These are phyloP conservation scores for Caranx ignobilis DNA, from an alignment of 2,113 vertebrate species.

Conservation along the genomic window DNA sequence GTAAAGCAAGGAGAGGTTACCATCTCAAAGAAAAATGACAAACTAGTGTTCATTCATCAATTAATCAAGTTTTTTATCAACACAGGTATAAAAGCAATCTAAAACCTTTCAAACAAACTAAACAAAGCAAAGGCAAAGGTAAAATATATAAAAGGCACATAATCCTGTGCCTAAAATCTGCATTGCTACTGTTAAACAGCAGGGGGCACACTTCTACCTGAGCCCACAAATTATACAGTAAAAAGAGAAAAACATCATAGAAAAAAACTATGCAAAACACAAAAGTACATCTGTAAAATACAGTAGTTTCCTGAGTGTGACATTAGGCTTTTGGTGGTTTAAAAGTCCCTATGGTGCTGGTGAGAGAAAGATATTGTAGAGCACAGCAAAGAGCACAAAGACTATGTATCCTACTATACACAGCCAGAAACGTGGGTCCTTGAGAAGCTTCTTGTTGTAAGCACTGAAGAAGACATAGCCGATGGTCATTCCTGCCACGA, in stretches of 20 bases:
- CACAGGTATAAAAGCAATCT: neutral
- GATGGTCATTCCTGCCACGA: slow-evolving; percentile 91
- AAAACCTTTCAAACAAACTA: neutral
- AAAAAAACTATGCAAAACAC: neutral
- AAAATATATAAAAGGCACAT: slow-evolving; percentile 5
- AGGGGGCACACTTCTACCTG: neutral
- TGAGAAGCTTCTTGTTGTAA: slow-evolving; percentile 88
- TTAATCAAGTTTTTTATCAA: neutral
- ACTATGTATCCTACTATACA: slow-evolving; percentile 86
- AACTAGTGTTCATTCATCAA: neutral
- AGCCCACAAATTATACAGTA: neutral
- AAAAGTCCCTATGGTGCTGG: slow-evolving; percentile 71
- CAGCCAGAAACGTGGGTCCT: slow-evolving; percentile 91
- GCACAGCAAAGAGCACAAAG: slow-evolving; percentile 87
- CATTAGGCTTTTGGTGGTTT: slow-evolving; percentile 17
- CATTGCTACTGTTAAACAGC: slow-evolving; percentile 28
- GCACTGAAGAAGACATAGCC: slow-evolving; percentile 93
- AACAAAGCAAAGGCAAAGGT: neutral
- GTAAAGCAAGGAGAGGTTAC: neutral
- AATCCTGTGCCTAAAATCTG: neutral
- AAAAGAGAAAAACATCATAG: neutral
- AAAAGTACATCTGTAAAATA: neutral
- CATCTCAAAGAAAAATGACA: neutral
- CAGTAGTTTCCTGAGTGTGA: slow-evolving; percentile 33
- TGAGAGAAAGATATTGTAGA: slow-evolving; percentile 91